Evolutionary conservation across 2,113 vertebrate genomes (phyloP), one percentile per base, ranked within the genome.

Genomic region (Melospiza melodia): DNA sequence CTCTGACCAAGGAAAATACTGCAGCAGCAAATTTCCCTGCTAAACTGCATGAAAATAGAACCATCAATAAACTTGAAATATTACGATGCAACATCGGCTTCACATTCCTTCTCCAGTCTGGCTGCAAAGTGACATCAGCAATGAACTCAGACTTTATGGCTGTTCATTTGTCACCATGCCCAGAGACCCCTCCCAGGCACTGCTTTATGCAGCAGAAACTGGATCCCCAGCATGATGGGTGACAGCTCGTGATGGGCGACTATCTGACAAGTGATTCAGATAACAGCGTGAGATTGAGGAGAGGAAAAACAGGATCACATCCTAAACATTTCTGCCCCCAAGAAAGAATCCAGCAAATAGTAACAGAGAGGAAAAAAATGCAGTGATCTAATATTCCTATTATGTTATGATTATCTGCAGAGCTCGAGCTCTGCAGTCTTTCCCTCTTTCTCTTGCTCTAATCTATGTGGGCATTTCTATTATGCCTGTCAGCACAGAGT

Each of bases 381-480:
- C 65, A 49, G 52, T 78, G 69, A 94, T 94, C 80, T 94, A 94
- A 94, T 96, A 92, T 92, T 92, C 69, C 28, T 72, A 75, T 95
- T 87, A 90, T 61, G 55, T 37, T 90, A 49, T 46, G 65, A 94
- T 86, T 77, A 78, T 88, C 75, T 77, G 72, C 85, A 94, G 90
- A 93, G 78, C 75, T 81, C 8, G 4, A 46, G 54, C 35, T 93
- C 93, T 96, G 92, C 82, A 71, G 83, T 89, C 31, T 72, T 52
- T 85, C 87, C 82, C 23, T 84, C 52, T 77, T 93, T 67, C 83
- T 81, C 65, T 81, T 46, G 7, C 49, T 84, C 37, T 94, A 82
- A 96, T 97, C 78, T 90, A 20, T 92, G 88, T 68, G 27, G 85
- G 92, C 93, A 96, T 86, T 96, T 90, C 79, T 72, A 92, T 78